Evolutionary conservation across 2,113 vertebrate genomes (phyloP), one percentile per base, ranked within the genome.

Genomic region (Lathamus discolor): DNA sequence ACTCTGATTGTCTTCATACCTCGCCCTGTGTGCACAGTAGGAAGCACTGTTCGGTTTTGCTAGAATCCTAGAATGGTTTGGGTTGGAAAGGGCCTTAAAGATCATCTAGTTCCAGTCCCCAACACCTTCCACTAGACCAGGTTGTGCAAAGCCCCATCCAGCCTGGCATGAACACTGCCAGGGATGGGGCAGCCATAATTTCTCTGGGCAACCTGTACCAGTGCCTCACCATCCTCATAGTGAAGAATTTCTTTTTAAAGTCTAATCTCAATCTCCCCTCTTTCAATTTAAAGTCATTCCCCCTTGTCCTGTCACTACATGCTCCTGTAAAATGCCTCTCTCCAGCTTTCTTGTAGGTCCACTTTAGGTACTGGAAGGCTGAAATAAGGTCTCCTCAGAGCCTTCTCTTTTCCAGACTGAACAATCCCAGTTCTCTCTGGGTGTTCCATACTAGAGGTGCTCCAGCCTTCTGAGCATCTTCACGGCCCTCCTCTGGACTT

Each of bases 21-120:
- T 3, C 16, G 3, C 2, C 18, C 9, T 2, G 10, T 6, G 4
- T 1, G 5, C 17, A 5, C 17, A 6, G 31, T 7, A 1, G 7
- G 22, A n/a, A 13, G 41, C 12, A 4, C 52, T 1, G 46, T 19
- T 25, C 4, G 0, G 43, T 1, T 16, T 39, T 4, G 5, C 6
- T 2, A 24, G 33, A 59, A n/a, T 23, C 13, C 33, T 23, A n/a
- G 33, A 59, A n/a, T 23, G 33, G 33, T 59, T 23, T 59, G 57
- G 13, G 33, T n/a, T 35, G 20, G 57, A 59, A 23, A n/a, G 20
- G 33, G n/a, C 57, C 13, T n/a, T 23, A n/a, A 59, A 35, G 22
- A 59, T 35, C 33, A 35, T n/a, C 33, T 59, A 23, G 33, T 59
- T 59, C 57, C 13, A 59, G 23, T 35, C 13, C 33, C 20, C 33